Base-by-base conservation (phyloP, 2,113 vertebrate genomes). In the Arenaria interpres region DNA sequence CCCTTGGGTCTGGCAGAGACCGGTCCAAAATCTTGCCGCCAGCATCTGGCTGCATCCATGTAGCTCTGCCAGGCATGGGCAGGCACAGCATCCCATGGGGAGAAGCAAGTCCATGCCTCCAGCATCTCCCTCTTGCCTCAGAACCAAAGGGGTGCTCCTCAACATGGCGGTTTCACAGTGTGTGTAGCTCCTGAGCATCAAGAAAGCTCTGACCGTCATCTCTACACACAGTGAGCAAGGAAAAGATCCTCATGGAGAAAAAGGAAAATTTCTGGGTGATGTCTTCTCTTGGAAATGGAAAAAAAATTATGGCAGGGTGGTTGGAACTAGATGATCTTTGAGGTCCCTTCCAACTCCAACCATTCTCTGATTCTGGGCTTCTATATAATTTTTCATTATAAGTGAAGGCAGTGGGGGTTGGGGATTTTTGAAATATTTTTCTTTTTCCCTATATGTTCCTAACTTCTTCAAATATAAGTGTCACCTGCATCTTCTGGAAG, bases 141-240 rank as follows among this genome's bases (percentile, higher is more conserved):
- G 35, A 76, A 51, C 50, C 0, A 0, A 64, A 59, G 28, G 28
- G 37, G 14, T 59, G 72, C 9, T 66, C 30, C 57, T 78, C 43
- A 39, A 6, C 1, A 3, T 2, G 14, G 43, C 48, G 33, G 50
- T 41, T 66, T 93, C 59, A n/a, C 28, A 19, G 51, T 39, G 14
- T 2, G 1, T 82, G 43, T 13, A 66, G 57, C n/a, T 92, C 28
- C 37, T 41, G 45, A 66, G n/a, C 16, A 35, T 21, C 53, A 43
- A 25, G 10, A 0, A 4, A 84, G 72, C 45, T 39, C 37, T 5
- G 0, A 35, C 9, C 1, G 0, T 63, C 7, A 1, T 27, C 43
- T 51, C 57, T n/a, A 39, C 28, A 12, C 1, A 1, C 27, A 51
- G 43, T 30, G 24, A 66, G 35, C 12, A 39, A 37, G 41, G 41